These are phyloP conservation scores for Acanthis flammea DNA, from an alignment of 2,797 vertebrate species.

Conservation along the genomic window DNA sequence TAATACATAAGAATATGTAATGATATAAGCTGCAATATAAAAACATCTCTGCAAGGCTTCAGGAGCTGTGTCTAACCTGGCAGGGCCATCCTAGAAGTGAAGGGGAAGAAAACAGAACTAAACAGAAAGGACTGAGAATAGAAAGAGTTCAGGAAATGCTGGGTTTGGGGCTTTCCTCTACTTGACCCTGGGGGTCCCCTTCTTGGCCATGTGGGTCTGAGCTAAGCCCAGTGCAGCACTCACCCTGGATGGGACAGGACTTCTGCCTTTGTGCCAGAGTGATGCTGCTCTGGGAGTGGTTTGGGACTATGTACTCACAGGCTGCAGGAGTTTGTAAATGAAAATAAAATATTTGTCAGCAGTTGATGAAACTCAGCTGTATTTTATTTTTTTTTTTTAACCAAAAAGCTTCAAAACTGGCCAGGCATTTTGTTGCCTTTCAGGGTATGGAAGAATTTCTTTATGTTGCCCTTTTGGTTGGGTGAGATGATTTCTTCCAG, in stretches of 20 bases:
- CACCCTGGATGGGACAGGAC: fast-evolving
- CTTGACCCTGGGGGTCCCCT: fast-evolving
- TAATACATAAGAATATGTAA: background rate
- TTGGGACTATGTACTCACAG: background rate
- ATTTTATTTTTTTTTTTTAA: background rate
- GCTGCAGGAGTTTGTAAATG: background rate
- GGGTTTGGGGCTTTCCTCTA: background rate
- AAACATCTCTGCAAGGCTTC: background rate
- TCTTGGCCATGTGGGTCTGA: background rate
- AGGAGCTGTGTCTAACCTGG: background rate
- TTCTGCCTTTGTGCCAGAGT: background rate
- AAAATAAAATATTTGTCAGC: background rate
- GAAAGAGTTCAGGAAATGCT: background rate
- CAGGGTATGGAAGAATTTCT: background rate
- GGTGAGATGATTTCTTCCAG: background rate
- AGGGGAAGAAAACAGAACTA: background rate
- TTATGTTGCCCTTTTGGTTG: background rate
- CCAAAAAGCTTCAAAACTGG: background rate
- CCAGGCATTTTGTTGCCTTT: background rate
- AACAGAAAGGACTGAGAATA: background rate
- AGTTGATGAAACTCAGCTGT: background rate
- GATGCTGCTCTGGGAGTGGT: background rate
- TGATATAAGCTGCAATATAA: background rate
- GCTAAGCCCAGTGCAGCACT: background rate
- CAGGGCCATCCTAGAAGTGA: background rate